Percentiles rank a stretch among this genome's conserved stretches.
These are phyloP conservation scores for Trissolcus japonicus DNA, from an alignment of 2,888 invertebrate species.

Conservation along the genomic window DNA sequence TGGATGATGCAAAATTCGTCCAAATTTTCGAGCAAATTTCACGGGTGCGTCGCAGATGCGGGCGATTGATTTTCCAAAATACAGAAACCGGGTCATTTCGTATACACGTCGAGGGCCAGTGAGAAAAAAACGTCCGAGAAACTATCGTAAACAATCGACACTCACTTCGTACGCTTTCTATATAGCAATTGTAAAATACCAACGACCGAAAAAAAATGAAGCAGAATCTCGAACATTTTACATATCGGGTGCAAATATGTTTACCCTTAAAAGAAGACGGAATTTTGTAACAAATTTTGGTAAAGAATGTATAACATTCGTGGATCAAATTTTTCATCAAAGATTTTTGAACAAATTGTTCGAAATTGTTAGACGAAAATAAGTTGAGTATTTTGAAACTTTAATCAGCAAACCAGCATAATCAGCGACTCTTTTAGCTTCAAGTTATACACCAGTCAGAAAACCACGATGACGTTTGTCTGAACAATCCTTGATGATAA, in stretches of 20 bases:
- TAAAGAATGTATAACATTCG: no score
- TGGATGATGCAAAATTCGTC: conserved; percentile 11
- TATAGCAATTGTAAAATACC: no score
- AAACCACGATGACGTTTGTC: conserved; percentile 1
- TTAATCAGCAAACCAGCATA: conserved; percentile 7
- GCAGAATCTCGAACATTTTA: no score
- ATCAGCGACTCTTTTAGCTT: neutral
- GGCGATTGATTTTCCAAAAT: conserved; percentile 44
- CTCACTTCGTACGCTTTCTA: neutral
- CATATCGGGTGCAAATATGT: no score
- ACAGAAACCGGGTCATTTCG: conserved; percentile 32
- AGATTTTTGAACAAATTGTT: no score
- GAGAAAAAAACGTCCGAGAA: conserved; percentile 20
- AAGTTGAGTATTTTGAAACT: neutral
- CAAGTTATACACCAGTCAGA: neutral
- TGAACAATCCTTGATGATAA: conserved; percentile 6
- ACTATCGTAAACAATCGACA: conserved; percentile 31
- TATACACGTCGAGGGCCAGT: conserved; percentile 25
- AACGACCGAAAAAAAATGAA: no score
- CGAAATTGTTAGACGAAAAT: neutral
- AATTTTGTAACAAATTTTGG: no score
- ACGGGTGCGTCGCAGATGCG: conserved; percentile 12
- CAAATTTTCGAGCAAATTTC: conserved; percentile 6
- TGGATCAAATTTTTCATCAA: no score
- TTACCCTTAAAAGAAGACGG: no score